These are phyloP conservation scores for Poecilobothrus nobilitatus DNA, from an alignment of 2,888 invertebrate genomes.

Conservation along the genomic window DNA sequence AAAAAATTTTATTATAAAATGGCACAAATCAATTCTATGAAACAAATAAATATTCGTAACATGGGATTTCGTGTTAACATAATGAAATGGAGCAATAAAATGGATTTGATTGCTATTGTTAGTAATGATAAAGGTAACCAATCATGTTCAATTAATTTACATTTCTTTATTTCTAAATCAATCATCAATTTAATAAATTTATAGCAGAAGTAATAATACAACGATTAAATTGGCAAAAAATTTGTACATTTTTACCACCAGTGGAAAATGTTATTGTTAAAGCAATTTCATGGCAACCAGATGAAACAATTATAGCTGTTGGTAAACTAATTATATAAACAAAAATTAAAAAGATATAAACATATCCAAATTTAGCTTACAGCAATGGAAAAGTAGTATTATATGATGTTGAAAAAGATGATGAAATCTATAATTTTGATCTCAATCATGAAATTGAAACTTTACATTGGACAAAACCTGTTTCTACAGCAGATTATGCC, in stretches of 20 bases:
- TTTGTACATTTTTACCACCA: conserved; percentile 73
- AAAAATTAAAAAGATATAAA: not conserved
- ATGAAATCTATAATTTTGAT: conserved; percentile 58
- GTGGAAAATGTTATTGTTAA: conserved; percentile 65
- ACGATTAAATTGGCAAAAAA: conserved; percentile 86
- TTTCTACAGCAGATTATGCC: conserved; percentile 17
- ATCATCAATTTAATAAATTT: no score
- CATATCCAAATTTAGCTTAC: conserved; percentile 58
- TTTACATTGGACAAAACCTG: conserved; percentile 59
- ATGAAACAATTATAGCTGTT: conserved; percentile 72
- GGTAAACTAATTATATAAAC: conserved; percentile 25
- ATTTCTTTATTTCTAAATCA: no score
- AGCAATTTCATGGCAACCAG: conserved; percentile 86
- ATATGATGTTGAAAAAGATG: conserved; percentile 79
- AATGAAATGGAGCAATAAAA: conserved; percentile 89
- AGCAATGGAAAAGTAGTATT: conserved; percentile 62
- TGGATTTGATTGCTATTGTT: conserved; percentile 77
- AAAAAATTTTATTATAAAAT: conserved; percentile 24
- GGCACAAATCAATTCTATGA: conserved; percentile 40
- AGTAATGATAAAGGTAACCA: conserved; percentile 71
- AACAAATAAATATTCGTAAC: conserved; percentile 39
- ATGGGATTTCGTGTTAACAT: conserved; percentile 53
- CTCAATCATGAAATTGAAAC: conserved; percentile 59
- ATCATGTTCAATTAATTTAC: no score
- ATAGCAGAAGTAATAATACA: conserved; percentile 80